A percentile compares a stretch with the other conserved stretches of the same genome.
These are phyloP conservation scores for Chaetops frenatus DNA, from an alignment of 2,113 vertebrate genomes.

Conservation along the genomic window DNA sequence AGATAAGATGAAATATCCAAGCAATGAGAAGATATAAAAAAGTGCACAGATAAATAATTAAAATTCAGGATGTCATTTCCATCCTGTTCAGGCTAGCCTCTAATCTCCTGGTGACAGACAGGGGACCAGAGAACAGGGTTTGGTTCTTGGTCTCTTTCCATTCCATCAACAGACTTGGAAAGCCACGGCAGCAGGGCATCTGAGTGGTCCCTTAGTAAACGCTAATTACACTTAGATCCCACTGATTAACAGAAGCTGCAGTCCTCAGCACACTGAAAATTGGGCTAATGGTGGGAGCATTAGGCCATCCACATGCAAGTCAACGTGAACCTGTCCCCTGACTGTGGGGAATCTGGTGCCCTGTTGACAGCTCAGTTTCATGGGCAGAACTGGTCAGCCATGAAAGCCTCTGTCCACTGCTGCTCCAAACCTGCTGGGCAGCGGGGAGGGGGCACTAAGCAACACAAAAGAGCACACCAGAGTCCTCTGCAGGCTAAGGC, in stretches of 20 bases:
- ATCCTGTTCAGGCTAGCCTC: constrained; percentile 16
- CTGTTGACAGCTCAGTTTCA: not conserved
- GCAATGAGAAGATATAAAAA: constrained; percentile 48
- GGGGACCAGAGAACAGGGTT: not conserved
- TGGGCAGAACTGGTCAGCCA: not conserved
- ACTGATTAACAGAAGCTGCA: constrained; percentile 30
- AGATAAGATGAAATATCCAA: constrained; percentile 68
- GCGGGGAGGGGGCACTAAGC: not conserved
- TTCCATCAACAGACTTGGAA: constrained; percentile 48
- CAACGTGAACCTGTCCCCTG: accelerated
- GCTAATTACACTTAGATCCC: constrained; percentile 30
- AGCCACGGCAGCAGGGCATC: not conserved
- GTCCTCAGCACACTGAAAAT: not conserved
- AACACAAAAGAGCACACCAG: not conserved
- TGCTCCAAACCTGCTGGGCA: not conserved
- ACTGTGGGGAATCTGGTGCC: not conserved
- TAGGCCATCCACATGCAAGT: not conserved
- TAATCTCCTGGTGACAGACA: constrained; percentile 27
- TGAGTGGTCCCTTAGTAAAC: not conserved
- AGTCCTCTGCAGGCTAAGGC: not conserved
- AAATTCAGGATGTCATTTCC: constrained; percentile 52
- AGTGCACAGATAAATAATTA: constrained; percentile 67
- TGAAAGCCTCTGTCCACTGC: not conserved
- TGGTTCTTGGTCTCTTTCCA: constrained; percentile 41
- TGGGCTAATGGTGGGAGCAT: not conserved